These are phyloP conservation scores for Amiota minor DNA, from an alignment of 2,888 invertebrate genomes.

Conservation along the genomic window DNA sequence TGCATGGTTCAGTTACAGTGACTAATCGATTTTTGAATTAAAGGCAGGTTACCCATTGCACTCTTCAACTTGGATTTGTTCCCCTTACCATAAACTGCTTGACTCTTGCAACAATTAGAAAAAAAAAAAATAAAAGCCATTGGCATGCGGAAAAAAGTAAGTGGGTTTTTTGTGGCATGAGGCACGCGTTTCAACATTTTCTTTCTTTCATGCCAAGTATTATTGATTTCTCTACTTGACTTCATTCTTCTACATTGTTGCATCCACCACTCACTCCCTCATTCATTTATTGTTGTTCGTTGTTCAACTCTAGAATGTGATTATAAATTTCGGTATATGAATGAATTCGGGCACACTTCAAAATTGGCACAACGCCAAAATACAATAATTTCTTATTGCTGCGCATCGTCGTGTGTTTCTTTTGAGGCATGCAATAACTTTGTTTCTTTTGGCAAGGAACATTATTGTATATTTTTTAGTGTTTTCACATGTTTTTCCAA, in stretches of 20 bases:
- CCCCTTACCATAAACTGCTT: too few relatives aligned
- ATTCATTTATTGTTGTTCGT: background rate
- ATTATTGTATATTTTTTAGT: background rate
- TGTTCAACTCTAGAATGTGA: constrained; percentile 10
- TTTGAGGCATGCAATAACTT: background rate
- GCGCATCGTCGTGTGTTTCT: background rate
- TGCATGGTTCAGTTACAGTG: constrained; percentile 61
- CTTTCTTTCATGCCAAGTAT: constrained; percentile 9
- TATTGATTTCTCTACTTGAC: constrained; percentile 22
- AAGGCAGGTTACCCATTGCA: constrained; percentile 20
- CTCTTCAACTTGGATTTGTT: too few relatives aligned
- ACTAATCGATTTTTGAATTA: constrained; percentile 64
- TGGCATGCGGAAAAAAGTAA: constrained; percentile 26
- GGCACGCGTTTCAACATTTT: constrained; percentile 19
- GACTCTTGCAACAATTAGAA: background rate
- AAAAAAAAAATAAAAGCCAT: background rate
- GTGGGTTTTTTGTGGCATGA: constrained; percentile 8
- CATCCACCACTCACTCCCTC: too few relatives aligned
- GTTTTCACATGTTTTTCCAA: constrained; percentile 10
- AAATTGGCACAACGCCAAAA: constrained; percentile 26
- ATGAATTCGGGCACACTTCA: constrained; percentile 1
- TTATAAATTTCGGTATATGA: constrained; percentile 15
- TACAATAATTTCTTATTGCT: background rate
- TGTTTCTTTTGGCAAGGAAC: constrained; percentile 19
- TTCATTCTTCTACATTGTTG: background rate